phyloP scores from a whole-genome alignment of 2,113 vertebrate species.

The Pungitius pungitius region DNA sequence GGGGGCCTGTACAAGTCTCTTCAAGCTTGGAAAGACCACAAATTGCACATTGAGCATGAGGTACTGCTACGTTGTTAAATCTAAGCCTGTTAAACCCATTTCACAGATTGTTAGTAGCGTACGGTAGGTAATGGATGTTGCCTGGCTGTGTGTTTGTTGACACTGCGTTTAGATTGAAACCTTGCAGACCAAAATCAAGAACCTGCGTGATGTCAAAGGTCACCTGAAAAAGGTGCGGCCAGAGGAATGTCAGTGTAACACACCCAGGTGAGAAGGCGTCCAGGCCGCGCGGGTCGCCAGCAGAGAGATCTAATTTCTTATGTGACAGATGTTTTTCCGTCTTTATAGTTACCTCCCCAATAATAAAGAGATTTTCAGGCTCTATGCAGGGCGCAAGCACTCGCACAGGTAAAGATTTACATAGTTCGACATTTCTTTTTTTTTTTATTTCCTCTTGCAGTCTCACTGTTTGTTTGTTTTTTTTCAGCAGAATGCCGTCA shows the following conservation, averaged over 20 bases:
- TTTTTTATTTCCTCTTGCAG: neutral
- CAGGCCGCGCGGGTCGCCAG: neutral
- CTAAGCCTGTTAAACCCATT: neutral
- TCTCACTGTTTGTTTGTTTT: neutral
- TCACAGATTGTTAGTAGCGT: neutral
- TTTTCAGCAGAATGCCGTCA: conserved; percentile 81
- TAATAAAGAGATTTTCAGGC: conserved; percentile 84
- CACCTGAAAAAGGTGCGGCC: conserved; percentile 93
- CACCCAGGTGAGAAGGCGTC: conserved; percentile 81
- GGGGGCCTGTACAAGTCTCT: conserved; percentile 92
- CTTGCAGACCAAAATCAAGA: conserved; percentile 97
- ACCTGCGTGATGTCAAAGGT: conserved; percentile 93
- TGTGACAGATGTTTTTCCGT: conserved; percentile 26
- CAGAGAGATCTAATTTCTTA: neutral
- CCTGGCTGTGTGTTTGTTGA: conserved; percentile 16
- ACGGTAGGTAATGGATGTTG: neutral
- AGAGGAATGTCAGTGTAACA: conserved; percentile 91
- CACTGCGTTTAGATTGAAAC: conserved; percentile 88
- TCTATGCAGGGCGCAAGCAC: conserved; percentile 80
- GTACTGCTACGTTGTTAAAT: conserved; percentile 67
- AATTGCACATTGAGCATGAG: conserved; percentile 96
- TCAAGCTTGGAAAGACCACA: conserved; percentile 98
- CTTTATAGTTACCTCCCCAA: conserved; percentile 83
- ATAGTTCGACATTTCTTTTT: neutral
- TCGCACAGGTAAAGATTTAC: conserved; percentile 83